phyloP scores from a whole-genome alignment of 1,140 invertebrate genomes.

The Micrasema minimum region DNA sequence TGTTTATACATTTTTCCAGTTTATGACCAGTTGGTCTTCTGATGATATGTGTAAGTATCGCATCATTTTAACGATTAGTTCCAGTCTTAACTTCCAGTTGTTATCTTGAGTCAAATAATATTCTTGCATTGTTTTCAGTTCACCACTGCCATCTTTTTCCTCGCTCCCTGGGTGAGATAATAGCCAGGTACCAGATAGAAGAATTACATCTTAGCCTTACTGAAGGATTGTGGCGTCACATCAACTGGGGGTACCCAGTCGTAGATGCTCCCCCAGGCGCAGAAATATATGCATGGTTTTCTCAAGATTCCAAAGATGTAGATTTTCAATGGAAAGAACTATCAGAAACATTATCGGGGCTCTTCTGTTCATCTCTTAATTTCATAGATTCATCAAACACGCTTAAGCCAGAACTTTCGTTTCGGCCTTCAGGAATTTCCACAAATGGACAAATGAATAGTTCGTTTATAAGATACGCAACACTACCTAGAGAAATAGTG shows the following conservation, averaged over 20 bases:
- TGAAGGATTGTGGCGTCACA: constrained; percentile 92
- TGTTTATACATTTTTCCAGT: constrained; percentile 88
- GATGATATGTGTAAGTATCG: constrained; percentile 50
- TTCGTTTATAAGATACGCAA: constrained; percentile 81
- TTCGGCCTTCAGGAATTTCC: constrained; percentile 79
- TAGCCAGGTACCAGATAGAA: constrained; percentile 84
- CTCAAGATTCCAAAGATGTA: constrained; percentile 67
- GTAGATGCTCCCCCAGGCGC: constrained; percentile 90
- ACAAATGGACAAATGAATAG: constrained; percentile 67
- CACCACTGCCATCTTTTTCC: constrained; percentile 90
- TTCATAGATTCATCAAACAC: constrained; percentile 93
- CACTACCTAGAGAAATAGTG: constrained; percentile 93
- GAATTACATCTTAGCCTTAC: constrained; percentile 93
- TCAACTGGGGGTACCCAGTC: constrained; percentile 93
- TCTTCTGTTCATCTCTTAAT: constrained; percentile 96
- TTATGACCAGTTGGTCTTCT: constrained; percentile 80
- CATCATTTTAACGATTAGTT: background rate
- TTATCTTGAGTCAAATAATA: no score
- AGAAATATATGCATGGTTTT: constrained; percentile 94
- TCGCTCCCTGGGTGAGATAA: constrained; percentile 89
- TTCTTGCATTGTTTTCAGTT: constrained; percentile 67
- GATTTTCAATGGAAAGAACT: constrained; percentile 88
- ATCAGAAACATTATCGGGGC: constrained; percentile 89
- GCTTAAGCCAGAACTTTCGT: constrained; percentile 83
- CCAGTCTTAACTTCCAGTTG: no score